Conservation (phyloP, 2,113 vertebrate genomes). For the Gadus macrocephalus region DNA sequence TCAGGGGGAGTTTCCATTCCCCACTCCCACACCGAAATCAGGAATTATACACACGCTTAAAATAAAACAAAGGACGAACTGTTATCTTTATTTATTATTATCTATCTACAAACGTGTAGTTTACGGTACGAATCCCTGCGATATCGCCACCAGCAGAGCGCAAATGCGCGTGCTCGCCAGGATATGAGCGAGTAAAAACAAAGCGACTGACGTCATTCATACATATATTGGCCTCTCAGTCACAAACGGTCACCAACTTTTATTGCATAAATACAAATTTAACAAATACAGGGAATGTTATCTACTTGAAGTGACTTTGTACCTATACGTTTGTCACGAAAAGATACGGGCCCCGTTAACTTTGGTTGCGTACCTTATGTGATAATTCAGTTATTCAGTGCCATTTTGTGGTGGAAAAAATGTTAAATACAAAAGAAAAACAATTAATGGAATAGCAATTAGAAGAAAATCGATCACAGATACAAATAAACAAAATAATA, state of each 20-base stretch:
- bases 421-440: conserved; percentile 20
- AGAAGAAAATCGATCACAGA: conserved; percentile 12
- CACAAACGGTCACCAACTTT: conserved; percentile 28
- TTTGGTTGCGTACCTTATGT: conserved; percentile 21
- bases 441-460: conserved; percentile 28
- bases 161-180: no score
- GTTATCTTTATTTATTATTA: no score
- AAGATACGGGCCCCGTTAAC: not conserved
- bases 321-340: conserved; percentile 1
- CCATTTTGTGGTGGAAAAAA: not conserved
- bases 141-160: no score
- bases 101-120: no score
- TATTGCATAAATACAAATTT: conserved; percentile 60
- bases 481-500: conserved; percentile 19
- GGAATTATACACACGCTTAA: no score
- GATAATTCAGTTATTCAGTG: conserved; percentile 17
- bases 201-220: no score
- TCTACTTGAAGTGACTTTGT: conserved; percentile 7
- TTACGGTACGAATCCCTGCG: no score
- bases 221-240: not conserved
- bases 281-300: conserved; percentile 49
- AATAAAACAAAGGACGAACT: no score
- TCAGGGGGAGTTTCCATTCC: no score
- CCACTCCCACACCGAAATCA: no score
- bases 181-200: no score